Base-by-base conservation (phyloP, 1,140 invertebrate genomes). In the Dendrolimus kikuchii region DNA sequence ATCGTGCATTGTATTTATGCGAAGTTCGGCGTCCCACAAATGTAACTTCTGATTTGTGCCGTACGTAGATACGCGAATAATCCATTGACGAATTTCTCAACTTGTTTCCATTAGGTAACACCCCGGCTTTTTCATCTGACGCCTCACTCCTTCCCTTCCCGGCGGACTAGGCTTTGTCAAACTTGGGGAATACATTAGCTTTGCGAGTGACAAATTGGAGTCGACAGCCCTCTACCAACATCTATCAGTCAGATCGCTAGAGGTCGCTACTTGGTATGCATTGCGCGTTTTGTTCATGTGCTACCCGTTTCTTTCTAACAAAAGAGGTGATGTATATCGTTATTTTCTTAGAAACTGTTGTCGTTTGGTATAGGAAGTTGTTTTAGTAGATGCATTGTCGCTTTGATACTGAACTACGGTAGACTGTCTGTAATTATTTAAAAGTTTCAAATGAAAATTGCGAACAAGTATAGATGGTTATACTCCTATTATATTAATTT, bases 151-250 rank as follows among this genome's bases (percentile, higher is more conserved):
- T n/a, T n/a, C n/a, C n/a, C n/a, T n/a, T n/a, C n/a, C n/a, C n/a
- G n/a, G 55, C 57, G 62, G 66, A 74, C 67, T 71, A 53, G 74
- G 69, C 76, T 74, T 73, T 71, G 59, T 70, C 61, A 62, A 78
- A 81, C 74, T 81, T 75, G 63, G 57, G 46, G 78, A 81, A 81
- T 81, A 81, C 74, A 81, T 81, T 81, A 79, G 71, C 74, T 62
- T 74, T 60, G 37, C 57, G 62, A 57, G 67, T 79, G 76, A 81
- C 74, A 78, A 79, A 81, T 78, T 72, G 55, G 64, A 68, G 54
- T 62, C 62, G 73, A 70, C 71, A 49, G 51, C 54, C 59, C 62
- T 62, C 59, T n/a, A n/a, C n/a, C n/a, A n/a, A n/a, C n/a, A n/a
- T n/a, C n/a, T n/a, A n/a, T n/a, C n/a, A n/a, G n/a, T n/a, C n/a